Conservation (phyloP, 2,797 vertebrate genomes). For the Sorex maritimensis region DNA sequence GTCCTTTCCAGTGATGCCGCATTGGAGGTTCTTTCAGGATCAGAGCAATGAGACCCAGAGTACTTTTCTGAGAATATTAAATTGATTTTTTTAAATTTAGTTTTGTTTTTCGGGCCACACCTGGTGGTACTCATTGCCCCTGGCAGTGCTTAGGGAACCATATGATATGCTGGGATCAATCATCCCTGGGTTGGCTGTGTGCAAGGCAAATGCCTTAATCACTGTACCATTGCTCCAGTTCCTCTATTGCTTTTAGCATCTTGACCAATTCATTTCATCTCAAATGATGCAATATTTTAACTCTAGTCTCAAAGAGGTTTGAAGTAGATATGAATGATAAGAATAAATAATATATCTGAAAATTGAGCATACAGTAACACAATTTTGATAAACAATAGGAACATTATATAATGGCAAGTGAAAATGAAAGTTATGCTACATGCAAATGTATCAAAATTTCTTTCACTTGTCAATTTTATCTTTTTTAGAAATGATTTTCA, state of each 20-base stretch:
- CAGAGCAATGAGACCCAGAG: background rate
- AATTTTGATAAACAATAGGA: background rate
- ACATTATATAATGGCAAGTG: background rate
- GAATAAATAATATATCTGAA: slow-evolving; percentile 11
- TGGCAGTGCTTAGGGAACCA: too few relatives aligned
- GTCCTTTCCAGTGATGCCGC: too few relatives aligned
- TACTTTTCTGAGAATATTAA: background rate
- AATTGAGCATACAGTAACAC: background rate
- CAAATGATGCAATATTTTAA: slow-evolving; percentile 40
- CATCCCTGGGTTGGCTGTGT: too few relatives aligned
- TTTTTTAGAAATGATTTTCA: background rate
- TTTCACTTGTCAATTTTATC: accelerated
- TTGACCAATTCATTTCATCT: background rate
- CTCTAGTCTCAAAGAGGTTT: background rate
- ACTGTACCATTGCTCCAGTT: too few relatives aligned
- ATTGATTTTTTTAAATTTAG: too few relatives aligned
- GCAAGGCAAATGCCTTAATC: too few relatives aligned
- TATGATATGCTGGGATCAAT: too few relatives aligned
- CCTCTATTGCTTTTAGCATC: slow-evolving; percentile 18
- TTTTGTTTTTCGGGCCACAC: background rate
- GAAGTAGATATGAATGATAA: slow-evolving; percentile 28
- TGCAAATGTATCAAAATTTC: background rate
- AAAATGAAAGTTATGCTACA: background rate
- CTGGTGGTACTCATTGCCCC: too few relatives aligned
- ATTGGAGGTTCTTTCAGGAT: too few relatives aligned